Evolutionary conservation across 2,797 vertebrate genomes (phyloP).

Genomic region (Myripristis murdjan): DNA sequence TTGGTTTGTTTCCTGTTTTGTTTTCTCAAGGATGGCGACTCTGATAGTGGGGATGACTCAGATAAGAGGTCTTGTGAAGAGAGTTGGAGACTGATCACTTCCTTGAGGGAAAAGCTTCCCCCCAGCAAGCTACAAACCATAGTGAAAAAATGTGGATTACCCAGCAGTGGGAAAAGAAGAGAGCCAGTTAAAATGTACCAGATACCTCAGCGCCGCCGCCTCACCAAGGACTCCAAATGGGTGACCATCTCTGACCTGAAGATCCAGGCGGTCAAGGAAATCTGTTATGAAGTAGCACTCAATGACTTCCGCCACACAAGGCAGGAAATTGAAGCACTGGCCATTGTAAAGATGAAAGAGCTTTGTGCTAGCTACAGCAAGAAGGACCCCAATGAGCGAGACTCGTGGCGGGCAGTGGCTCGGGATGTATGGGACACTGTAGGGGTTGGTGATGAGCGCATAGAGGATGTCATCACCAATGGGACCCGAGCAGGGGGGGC

Average conservation of each 20-base stretch:
- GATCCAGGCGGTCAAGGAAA: slow-evolving; percentile 99
- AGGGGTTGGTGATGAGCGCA: slow-evolving; percentile 96
- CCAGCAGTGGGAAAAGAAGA: slow-evolving; percentile 98
- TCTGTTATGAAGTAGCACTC: slow-evolving; percentile 98
- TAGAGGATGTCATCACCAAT: slow-evolving; percentile 90
- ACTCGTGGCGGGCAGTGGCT: slow-evolving; percentile 97
- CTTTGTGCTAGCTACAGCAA: slow-evolving; percentile 96
- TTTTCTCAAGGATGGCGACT: slow-evolving; percentile 99
- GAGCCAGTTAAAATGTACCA: slow-evolving; percentile 99
- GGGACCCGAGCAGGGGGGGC: slow-evolving; percentile 82
- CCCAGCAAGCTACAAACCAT: slow-evolving; percentile 99
- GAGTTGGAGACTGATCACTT: slow-evolving; percentile 99
- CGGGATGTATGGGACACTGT: slow-evolving; percentile 99
- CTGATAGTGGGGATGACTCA: slow-evolving; percentile 99
- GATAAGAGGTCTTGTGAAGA: slow-evolving; percentile 99
- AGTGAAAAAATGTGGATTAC: slow-evolving; percentile 99
- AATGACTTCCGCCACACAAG: slow-evolving; percentile 98
- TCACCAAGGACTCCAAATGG: slow-evolving; percentile 99
- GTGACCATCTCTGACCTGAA: slow-evolving; percentile 99
- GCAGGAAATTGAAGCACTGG: slow-evolving; percentile 98
- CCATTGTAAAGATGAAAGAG: slow-evolving; percentile 99
- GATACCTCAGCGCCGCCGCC: slow-evolving; percentile 95
- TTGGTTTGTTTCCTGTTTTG: slow-evolving; percentile 94
- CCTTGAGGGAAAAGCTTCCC: slow-evolving; percentile 99
- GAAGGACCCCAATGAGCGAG: slow-evolving; percentile 98